Conservation (phyloP, 1,140 invertebrate genomes). For the Conus betulinus region DNA sequence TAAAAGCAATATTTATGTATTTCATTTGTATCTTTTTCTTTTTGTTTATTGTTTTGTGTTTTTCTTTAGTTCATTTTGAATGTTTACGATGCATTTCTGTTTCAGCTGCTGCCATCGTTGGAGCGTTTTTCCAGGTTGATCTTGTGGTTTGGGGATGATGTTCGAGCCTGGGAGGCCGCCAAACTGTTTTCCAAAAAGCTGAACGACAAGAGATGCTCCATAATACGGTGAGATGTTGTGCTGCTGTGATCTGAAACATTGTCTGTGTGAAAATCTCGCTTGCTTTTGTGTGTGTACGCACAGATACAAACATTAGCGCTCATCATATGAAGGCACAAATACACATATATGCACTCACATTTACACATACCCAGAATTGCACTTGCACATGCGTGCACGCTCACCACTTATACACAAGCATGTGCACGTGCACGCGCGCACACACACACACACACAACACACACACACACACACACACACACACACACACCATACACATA, state of each 20-base stretch:
- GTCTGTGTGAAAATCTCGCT: neutral
- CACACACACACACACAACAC: no score
- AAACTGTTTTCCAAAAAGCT: conserved; percentile 90
- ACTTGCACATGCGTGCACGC: neutral
- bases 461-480: no score
- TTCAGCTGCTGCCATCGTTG: conserved; percentile 83
- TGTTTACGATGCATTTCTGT: neutral
- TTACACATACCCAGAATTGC: neutral
- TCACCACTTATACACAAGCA: neutral
- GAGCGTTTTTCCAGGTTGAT: conserved; percentile 87
- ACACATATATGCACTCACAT: neutral
- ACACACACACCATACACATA: no score
- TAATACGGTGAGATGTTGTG: conserved; percentile 82
- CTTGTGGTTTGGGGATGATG: conserved; percentile 89
- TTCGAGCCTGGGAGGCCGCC: conserved; percentile 84
- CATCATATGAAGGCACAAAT: neutral
- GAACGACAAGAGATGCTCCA: conserved; percentile 86
- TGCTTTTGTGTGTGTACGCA: neutral
- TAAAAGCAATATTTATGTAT: no score
- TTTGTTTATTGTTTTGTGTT: neutral
- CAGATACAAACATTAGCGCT: neutral
- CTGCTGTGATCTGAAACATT: neutral
- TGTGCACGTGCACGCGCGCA: no score
- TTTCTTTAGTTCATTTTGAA: neutral
- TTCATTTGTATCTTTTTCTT: neutral